Evolutionary conservation across 2,888 invertebrate species (phyloP).

Genomic region (Dynastes grantii): DNA sequence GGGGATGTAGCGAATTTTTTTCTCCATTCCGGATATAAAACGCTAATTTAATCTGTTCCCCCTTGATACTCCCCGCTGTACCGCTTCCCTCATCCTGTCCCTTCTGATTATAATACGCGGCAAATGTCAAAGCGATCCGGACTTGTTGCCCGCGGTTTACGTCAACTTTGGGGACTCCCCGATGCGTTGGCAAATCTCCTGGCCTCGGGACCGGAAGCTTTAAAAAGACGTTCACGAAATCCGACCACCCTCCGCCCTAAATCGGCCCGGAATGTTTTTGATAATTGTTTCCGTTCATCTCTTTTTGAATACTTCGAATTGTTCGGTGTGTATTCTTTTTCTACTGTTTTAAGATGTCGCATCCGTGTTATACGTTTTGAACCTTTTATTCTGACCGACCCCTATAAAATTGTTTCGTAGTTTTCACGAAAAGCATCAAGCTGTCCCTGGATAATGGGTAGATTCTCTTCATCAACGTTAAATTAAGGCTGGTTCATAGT

Average conservation of each 20-base stretch:
- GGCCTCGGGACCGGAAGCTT: constrained; percentile 44
- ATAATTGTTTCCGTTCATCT: constrained; percentile 20
- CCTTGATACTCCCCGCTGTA: constrained; percentile 50
- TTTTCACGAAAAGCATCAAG: too few relatives aligned
- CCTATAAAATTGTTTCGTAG: too few relatives aligned
- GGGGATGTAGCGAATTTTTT: constrained; percentile 54
- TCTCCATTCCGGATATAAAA: constrained; percentile 60
- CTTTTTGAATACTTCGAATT: constrained; percentile 38
- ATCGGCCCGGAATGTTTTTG: constrained; percentile 43
- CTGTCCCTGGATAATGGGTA: too few relatives aligned
- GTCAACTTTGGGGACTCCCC: constrained; percentile 55
- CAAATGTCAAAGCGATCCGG: constrained; percentile 59
- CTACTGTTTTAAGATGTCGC: background rate
- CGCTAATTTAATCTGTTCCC: constrained; percentile 64
- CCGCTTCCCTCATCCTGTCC: constrained; percentile 16
- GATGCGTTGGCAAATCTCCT: constrained; percentile 49
- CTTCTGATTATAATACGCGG: constrained; percentile 59
- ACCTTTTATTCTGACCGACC: too few relatives aligned
- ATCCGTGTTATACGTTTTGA: too few relatives aligned
- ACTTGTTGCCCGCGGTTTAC: constrained; percentile 68
- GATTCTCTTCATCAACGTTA: too few relatives aligned
- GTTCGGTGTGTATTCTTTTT: constrained; percentile 16
- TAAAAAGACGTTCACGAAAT: constrained; percentile 50
- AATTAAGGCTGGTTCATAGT: constrained; percentile 59
- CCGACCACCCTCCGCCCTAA: constrained; percentile 16